phyloP scores from a whole-genome alignment of 2,113 vertebrate species.

The Echinops telfairi region DNA sequence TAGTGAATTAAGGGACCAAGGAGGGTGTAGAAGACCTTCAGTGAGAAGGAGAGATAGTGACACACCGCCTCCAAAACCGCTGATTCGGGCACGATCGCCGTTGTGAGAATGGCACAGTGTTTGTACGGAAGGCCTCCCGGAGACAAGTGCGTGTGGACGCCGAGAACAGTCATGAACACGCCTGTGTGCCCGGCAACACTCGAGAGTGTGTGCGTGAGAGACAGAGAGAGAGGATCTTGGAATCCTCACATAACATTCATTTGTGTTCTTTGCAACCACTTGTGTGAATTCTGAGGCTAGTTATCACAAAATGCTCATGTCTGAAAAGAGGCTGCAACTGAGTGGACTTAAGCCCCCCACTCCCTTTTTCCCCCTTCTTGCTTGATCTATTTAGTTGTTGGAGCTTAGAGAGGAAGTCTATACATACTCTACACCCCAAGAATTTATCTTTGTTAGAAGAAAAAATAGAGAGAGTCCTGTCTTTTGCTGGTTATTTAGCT shows the following conservation, averaged over 20 bases:
- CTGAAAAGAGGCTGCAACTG: conserved; percentile 15
- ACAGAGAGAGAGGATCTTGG: not conserved
- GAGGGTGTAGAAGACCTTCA: not conserved
- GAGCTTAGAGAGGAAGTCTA: not conserved
- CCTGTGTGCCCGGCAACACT: too few species aligned
- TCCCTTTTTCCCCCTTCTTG: not conserved
- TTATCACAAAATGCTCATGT: conserved; percentile 12
- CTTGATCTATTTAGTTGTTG: not conserved
- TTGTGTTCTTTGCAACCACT: not conserved
- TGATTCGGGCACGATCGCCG: not conserved
- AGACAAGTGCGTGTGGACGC: not conserved
- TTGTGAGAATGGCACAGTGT: not conserved
- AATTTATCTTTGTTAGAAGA: not conserved
- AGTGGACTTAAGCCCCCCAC: not conserved
- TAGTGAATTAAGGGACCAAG: not conserved
- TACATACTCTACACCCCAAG: not conserved
- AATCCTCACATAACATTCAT: not conserved
- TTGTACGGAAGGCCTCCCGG: not conserved
- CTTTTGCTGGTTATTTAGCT: not conserved
- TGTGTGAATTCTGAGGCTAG: not conserved
- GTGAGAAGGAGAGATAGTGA: not conserved
- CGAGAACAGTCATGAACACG: too few species aligned
- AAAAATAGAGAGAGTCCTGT: not conserved
- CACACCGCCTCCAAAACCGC: not conserved
- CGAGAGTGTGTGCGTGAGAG: not conserved